Base-by-base conservation (phyloP, 2,113 vertebrate species). In the Castor canadensis region DNA sequence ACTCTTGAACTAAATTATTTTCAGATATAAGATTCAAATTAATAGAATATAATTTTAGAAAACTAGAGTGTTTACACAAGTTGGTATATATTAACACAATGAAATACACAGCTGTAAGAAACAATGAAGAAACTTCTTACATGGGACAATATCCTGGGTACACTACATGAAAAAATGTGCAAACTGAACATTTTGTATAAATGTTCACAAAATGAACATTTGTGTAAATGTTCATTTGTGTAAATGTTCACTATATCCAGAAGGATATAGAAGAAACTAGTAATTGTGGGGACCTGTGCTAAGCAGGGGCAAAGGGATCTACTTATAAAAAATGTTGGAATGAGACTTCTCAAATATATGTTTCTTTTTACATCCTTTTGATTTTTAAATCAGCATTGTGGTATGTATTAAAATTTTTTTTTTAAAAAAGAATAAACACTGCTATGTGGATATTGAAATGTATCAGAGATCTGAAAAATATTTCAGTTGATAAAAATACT, bases 291-390 rank as follows among this genome's bases (percentile, higher is more conserved):
- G 26, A 84, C 28, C 58, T 75, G 4, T 22, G 66, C 47, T 58
- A 86, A 80, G 35, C 45, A 69, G 71, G 76, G 40, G 43, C 9
- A 89, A 28, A 3, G 15, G 38, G n/a, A 75, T 24, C 60, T 43
- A 26, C 54, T 28, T 71, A 19, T 62, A 22, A 30, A 76, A 83
- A 40, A n/a, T 43, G 8, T 35, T 52, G 62, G 6, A 92, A 54
- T 83, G 77, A 89, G 43, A 32, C 52, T 83, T 38, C 28, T 83
- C 62, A 83, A 43, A 54, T 54, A 54, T 17, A 71, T 67, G 28
- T 92, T 92, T 47, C 56, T 43, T 89, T 94, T 88, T 77, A 52
- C 17, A 71, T 92, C 60, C n/a, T 77, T 76, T 76, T 67, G n/a
- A 69, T 54, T 38, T 80, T 82, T 94, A 24, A 71, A 91, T 87